phyloP scores from a whole-genome alignment of 2,888 invertebrate species.

The Thalpophila matura region DNA sequence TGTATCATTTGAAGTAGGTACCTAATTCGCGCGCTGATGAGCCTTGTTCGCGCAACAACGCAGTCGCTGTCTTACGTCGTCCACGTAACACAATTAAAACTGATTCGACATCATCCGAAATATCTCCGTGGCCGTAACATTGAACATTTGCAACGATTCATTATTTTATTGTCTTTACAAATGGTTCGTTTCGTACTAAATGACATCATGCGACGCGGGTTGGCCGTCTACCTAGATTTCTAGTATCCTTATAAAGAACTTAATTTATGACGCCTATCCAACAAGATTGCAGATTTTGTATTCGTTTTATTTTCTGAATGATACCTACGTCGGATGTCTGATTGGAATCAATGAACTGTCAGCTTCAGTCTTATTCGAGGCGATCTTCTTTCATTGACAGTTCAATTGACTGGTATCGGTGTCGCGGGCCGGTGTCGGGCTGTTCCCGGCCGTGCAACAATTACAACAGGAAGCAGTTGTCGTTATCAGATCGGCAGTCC shows the following conservation, averaged over 20 bases:
- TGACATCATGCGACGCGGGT: constrained; percentile 9
- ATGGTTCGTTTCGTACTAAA: not conserved
- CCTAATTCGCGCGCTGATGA: constrained; percentile 19
- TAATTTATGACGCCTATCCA: not conserved
- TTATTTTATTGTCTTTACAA: not conserved
- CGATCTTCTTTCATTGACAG: constrained; percentile 10
- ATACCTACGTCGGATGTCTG: not conserved
- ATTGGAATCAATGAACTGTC: constrained; percentile 2
- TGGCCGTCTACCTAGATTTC: constrained; percentile 14
- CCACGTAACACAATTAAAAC: not conserved
- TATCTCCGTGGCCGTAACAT: not conserved
- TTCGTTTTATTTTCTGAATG: constrained; percentile 1
- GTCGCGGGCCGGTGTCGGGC: not conserved
- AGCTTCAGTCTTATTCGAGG: not conserved
- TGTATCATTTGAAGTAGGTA: constrained; percentile 36
- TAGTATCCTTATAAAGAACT: constrained; percentile 10
- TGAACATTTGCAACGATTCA: constrained; percentile 8
- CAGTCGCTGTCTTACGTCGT: not conserved
- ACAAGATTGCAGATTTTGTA: not conserved
- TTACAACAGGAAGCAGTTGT: constrained; percentile 9
- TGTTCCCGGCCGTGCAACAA: constrained; percentile 2
- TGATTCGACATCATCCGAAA: not conserved
- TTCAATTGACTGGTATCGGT: constrained; percentile 1
- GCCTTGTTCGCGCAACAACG: not conserved
- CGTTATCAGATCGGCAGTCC: constrained; percentile 16